These are phyloP conservation scores for Myotis davidii DNA, from an alignment of 2,113 vertebrate genomes.

Conservation along the genomic window DNA sequence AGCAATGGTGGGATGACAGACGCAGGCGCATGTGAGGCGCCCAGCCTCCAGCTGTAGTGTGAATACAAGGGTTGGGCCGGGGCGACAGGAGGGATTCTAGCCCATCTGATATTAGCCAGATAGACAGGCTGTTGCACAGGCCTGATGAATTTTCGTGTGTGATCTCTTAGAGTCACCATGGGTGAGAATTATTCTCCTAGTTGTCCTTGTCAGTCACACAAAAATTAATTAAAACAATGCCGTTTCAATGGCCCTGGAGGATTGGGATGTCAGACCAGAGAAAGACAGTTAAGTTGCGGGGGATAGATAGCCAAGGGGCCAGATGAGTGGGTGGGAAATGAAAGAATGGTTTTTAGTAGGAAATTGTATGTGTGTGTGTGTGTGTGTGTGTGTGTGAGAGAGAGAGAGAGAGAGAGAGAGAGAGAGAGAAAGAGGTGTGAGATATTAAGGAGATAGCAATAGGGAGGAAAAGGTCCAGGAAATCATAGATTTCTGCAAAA, in stretches of 20 bases:
- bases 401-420: background rate
- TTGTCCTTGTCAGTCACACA: conserved; percentile 19
- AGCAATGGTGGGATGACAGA: background rate
- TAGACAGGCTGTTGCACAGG: conserved; percentile 6
- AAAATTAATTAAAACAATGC: conserved; percentile 21
- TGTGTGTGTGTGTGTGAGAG: background rate
- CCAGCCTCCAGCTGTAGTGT: background rate
- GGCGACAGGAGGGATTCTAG: background rate
- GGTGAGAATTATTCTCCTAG: conserved; percentile 9
- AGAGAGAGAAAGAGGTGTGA: background rate
- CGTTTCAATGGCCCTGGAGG: background rate
- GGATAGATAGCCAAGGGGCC: background rate
- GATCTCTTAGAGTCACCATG: background rate
- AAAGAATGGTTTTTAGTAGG: background rate
- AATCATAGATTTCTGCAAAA: background rate
- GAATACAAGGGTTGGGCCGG: background rate
- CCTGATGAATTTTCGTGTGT: background rate
- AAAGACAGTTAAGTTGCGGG: background rate
- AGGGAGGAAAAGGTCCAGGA: background rate
- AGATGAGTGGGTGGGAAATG: background rate
- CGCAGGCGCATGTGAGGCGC: background rate
- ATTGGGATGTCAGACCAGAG: background rate
- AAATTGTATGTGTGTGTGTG: background rate
- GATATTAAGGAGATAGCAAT: no score
- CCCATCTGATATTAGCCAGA: background rate